Percentiles rank a stretch among this genome's conserved stretches.
Evolutionary conservation across 1,140 invertebrate genomes (phyloP).

Genomic region (Brachionus rotundiformis): DNA sequence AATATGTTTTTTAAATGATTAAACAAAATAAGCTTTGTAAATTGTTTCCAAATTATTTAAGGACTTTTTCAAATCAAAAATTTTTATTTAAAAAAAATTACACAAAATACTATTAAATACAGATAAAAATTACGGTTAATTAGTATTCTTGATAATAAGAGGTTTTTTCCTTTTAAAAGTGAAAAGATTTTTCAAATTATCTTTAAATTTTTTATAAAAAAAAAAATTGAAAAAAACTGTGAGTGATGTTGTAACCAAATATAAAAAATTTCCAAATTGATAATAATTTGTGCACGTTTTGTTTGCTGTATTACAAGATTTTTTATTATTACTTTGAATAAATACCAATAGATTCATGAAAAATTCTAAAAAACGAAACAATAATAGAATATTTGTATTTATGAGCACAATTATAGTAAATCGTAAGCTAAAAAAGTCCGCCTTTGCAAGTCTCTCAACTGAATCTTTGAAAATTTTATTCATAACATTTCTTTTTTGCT

Average conservation of each 20-base stretch:
- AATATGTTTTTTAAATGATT: no score
- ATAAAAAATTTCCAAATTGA: conserved; percentile 1
- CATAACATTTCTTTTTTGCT: neutral
- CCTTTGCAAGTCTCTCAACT: neutral
- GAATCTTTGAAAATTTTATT: neutral
- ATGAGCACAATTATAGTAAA: neutral
- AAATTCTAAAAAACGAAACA: neutral
- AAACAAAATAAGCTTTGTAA: no score
- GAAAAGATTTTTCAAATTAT: neutral
- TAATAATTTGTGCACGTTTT: conserved; percentile 2
- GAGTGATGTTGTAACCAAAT: neutral
- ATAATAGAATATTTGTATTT: neutral
- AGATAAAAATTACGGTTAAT: no score
- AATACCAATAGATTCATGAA: neutral
- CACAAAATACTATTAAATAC: no score
- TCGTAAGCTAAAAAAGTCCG: neutral
- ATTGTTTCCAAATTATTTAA: no score
- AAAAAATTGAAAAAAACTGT: neutral
- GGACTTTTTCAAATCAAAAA: no score
- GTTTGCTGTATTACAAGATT: neutral
- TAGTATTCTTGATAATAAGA: no score
- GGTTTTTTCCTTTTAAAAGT: neutral
- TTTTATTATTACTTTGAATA: neutral
- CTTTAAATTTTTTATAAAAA: neutral
- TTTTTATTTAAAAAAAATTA: no score